Conservation (phyloP, 2,888 invertebrate genomes). For the Archaeoteleia sp. region DNA sequence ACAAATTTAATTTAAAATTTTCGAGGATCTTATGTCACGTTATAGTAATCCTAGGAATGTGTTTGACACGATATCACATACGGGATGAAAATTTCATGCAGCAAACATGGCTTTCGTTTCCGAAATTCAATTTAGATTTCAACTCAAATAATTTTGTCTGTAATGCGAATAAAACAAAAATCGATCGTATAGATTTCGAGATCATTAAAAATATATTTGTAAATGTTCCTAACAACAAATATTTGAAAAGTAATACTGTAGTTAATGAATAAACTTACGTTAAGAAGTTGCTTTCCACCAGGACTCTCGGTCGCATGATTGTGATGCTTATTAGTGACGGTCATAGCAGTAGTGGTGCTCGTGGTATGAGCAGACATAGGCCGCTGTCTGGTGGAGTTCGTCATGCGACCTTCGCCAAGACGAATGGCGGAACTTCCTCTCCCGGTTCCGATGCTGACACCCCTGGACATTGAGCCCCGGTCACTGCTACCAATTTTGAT, state of each 20-base stretch:
- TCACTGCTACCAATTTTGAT: constrained; percentile 69
- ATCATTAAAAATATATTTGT: no score
- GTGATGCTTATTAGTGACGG: constrained; percentile 25
- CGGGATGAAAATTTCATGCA: no score
- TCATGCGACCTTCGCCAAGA: constrained; percentile 66
- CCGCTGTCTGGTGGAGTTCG: constrained; percentile 67
- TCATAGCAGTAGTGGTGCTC: constrained; percentile 48
- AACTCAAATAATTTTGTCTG: neutral
- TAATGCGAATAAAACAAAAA: neutral
- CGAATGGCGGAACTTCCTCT: constrained; percentile 65
- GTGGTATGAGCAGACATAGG: constrained; percentile 63
- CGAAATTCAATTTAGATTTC: no score
- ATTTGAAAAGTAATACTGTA: no score
- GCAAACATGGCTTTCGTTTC: no score
- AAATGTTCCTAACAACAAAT: no score
- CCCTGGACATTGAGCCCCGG: constrained; percentile 62
- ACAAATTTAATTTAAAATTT: no score
- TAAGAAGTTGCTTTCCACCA: constrained; percentile 45
- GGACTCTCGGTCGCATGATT: constrained; percentile 22
- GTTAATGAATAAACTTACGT: constrained; percentile 43
- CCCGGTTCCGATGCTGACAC: constrained; percentile 60
- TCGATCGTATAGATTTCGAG: no score
- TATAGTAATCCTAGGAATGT: no score
- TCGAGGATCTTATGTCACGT: no score
- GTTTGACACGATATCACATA: no score